These are phyloP conservation scores for Hoplostethus mediterraneus DNA, from an alignment of 2,797 vertebrate genomes.

Conservation along the genomic window DNA sequence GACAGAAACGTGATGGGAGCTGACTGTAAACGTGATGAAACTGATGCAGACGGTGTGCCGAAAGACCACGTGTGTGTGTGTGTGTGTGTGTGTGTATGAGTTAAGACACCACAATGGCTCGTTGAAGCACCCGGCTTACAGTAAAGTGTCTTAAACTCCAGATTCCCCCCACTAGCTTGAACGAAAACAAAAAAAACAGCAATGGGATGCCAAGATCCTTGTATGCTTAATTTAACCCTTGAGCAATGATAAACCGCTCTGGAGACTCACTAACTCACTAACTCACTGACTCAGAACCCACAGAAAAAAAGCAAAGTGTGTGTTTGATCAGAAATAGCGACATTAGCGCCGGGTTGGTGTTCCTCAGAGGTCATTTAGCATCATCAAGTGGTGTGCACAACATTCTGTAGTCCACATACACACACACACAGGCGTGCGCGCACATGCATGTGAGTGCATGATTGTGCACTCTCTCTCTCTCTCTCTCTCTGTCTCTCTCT, in stretches of 20 bases:
- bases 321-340: conserved; percentile 71
- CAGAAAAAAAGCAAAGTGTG: conserved; percentile 49
- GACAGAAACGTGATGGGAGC: no score
- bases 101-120: conserved; percentile 10
- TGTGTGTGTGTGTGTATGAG: conserved; percentile 9
- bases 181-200: conserved; percentile 35
- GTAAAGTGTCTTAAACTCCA: conserved; percentile 39
- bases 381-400: conserved; percentile 55
- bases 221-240: conserved; percentile 61
- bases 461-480: background rate
- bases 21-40: background rate
- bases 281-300: conserved; percentile 69
- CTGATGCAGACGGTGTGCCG: no score
- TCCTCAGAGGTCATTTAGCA: conserved; percentile 50
- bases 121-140: background rate
- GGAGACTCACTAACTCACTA: conserved; percentile 66
- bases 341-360: conserved; percentile 30
- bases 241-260: conserved; percentile 53
- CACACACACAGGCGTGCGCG: conserved; percentile 11
- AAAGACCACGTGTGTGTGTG: background rate
- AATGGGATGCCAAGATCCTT: conserved; percentile 45
- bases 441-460: background rate
- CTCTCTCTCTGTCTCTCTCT: conserved; percentile 15
- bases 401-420: conserved; percentile 60
- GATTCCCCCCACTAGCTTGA: conserved; percentile 29